Base-by-base conservation (phyloP, 2,888 invertebrate species). In the Polylopha cassiicola region DNA sequence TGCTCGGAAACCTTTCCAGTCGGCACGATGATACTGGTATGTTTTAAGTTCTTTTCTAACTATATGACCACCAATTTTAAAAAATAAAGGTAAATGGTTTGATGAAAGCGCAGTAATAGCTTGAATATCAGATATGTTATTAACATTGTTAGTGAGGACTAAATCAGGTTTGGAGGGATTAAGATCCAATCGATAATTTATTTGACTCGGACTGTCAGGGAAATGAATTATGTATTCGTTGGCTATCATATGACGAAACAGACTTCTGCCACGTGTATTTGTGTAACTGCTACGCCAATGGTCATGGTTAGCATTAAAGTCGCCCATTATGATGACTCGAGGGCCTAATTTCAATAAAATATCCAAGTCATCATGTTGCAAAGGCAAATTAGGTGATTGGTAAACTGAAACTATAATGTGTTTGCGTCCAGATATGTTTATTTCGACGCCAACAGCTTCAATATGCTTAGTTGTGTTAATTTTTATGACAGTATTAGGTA, bases 1-100 rank as follows among this genome's bases (percentile, higher is more conserved):
- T 5, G 39, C 9, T 9, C 44, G 34, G 17, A 16, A 43, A 1
- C 8, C 7, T 3, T 5, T 17, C 31, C 34, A 43, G 13, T 38
- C 9, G 1, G 38, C 26, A 26, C 27, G 24, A 8, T 5, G 11
- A 20, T 20, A 43, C 1, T 24, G 18, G 6, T 9, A 36, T 5
- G 6, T 14, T n/a, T 3, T 8, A 7, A 4, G 14, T 1, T n/a
- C 11, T 10, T 15, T 28, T 1, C 16, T 21, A 1, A 6, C 20
- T 2, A 30, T 3, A 17, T 3, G 5, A n/a, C 22, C 34, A 4
- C 10, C 14, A 3, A 39, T 15, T 7, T 18, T 5, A 11, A 36
- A 34, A 7, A 18, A 26, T 4, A 43, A 14, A 2, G 44, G 44
- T n/a, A 37, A n/a, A 6, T 44, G 44, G 10, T 44, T 44, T 11